Evolutionary conservation across 1,140 invertebrate species (phyloP).

Genomic region (Idris sp.): DNA sequence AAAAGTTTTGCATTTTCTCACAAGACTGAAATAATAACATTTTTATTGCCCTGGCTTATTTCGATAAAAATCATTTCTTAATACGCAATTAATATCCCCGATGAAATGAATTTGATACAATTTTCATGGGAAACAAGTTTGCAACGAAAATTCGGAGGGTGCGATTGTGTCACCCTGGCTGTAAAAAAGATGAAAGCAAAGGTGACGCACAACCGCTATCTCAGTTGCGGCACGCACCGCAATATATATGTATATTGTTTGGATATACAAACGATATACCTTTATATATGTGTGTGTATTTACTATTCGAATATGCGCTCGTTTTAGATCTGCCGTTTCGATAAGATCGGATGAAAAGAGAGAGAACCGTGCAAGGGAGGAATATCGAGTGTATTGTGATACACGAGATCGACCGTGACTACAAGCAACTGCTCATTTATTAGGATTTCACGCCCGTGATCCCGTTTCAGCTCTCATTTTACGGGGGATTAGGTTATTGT

Average conservation of each 20-base stretch:
- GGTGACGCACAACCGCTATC: constrained; percentile 42
- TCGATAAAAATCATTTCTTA: constrained; percentile 20
- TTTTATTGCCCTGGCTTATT: constrained; percentile 1
- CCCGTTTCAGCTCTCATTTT: constrained; percentile 70
- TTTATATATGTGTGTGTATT: no score
- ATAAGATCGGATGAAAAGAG: constrained; percentile 55
- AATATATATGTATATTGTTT: constrained; percentile 26
- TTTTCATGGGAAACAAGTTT: constrained; percentile 53
- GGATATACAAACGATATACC: constrained; percentile 15
- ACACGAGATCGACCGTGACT: constrained; percentile 58
- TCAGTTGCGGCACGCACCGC: constrained; percentile 40
- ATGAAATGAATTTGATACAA: constrained; percentile 48
- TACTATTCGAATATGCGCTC: constrained; percentile 12
- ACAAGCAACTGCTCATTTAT: constrained; percentile 74
- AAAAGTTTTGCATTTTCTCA: constrained; percentile 26
- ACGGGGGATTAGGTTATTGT: constrained; percentile 70
- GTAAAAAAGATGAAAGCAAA: constrained; percentile 26
- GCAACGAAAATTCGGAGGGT: constrained; percentile 26
- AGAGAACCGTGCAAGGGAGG: constrained; percentile 7
- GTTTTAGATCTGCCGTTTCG: constrained; percentile 40
- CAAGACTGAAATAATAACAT: constrained; percentile 22
- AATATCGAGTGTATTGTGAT: constrained; percentile 59
- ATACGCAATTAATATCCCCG: constrained; percentile 50
- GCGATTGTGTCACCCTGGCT: constrained; percentile 35
- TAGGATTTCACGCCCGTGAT: constrained; percentile 75